phyloP scores from a whole-genome alignment of 1,140 invertebrate species.

The Drosophila sechellia region DNA sequence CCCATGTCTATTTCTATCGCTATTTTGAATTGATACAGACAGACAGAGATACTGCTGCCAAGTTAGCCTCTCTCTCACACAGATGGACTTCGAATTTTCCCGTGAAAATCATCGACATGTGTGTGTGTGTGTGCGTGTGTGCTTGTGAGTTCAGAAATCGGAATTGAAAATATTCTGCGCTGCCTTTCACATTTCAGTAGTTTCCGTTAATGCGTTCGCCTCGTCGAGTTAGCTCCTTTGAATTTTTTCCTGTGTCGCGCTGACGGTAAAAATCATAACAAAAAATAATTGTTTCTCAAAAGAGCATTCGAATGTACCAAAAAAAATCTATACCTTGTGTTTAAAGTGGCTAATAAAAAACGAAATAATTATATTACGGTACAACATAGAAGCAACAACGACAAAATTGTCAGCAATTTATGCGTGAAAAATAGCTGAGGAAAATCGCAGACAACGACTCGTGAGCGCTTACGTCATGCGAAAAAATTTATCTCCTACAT shows the following conservation, averaged over 20 bases:
- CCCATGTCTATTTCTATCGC: neutral
- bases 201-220: slow-evolving; percentile 82
- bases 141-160: slow-evolving; percentile 57
- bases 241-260: slow-evolving; percentile 30
- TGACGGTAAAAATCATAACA: slow-evolving; percentile 34
- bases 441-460: slow-evolving; percentile 56
- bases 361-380: neutral
- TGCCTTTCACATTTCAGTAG: slow-evolving; percentile 81
- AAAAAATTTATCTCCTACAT: slow-evolving; percentile 54
- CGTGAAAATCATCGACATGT: slow-evolving; percentile 30
- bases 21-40: neutral
- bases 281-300: neutral
- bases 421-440: slow-evolving; percentile 34
- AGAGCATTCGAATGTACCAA: neutral
- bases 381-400: neutral
- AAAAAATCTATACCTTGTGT: neutral
- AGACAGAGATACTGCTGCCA: slow-evolving; percentile 23
- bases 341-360: slow-evolving; percentile 22
- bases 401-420: slow-evolving; percentile 30
- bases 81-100: slow-evolving; percentile 45
- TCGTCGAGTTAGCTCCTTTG: slow-evolving; percentile 50
- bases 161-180: slow-evolving; percentile 73
- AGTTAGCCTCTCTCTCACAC: slow-evolving; percentile 49
- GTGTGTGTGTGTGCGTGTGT: slow-evolving; percentile 31
- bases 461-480: slow-evolving; percentile 75